Evolutionary conservation across 1,140 invertebrate genomes (phyloP).

Genomic region (Luehdorfia chinensis): DNA sequence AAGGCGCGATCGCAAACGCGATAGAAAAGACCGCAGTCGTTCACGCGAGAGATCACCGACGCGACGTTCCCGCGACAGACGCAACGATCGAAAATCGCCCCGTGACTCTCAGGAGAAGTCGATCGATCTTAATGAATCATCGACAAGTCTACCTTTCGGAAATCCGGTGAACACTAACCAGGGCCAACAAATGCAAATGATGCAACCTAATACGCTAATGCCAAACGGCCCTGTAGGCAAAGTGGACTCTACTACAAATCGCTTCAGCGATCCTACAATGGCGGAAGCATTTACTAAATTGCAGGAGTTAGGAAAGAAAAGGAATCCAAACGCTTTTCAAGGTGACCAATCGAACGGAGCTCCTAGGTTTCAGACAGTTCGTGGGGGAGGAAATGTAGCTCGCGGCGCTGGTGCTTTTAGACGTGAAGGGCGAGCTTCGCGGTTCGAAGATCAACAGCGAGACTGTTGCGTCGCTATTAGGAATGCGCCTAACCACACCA

Average conservation of each 20-base stretch:
- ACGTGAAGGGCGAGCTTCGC: slow-evolving; percentile 40
- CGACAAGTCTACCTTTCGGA: slow-evolving; percentile 9
- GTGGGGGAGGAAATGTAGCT: slow-evolving; percentile 26
- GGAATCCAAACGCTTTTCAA: slow-evolving; percentile 80
- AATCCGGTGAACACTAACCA: background rate
- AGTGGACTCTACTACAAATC: slow-evolving; percentile 21
- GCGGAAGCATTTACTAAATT: slow-evolving; percentile 64
- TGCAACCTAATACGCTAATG: slow-evolving; percentile 18
- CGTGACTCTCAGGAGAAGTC: slow-evolving; percentile 44
- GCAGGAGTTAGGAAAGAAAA: slow-evolving; percentile 78
- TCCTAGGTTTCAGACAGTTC: slow-evolving; percentile 24
- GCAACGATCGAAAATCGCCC: slow-evolving; percentile 67
- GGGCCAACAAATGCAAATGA: slow-evolving; percentile 19
- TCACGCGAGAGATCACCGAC: slow-evolving; percentile 63
- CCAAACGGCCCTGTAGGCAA: slow-evolving; percentile 31
- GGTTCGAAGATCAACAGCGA: slow-evolving; percentile 40
- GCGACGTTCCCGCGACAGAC: slow-evolving; percentile 49
- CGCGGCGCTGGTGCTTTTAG: slow-evolving; percentile 41
- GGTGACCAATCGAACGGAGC: slow-evolving; percentile 42
- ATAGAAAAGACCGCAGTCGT: slow-evolving; percentile 75
- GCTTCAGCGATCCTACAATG: slow-evolving; percentile 51
- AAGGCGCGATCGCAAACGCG: slow-evolving; percentile 75
- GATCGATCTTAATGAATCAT: slow-evolving; percentile 22
- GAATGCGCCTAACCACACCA: slow-evolving; percentile 81
- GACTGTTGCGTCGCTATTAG: slow-evolving; percentile 82